Conservation (phyloP, 2,888 invertebrate species). For the Brachyopa scutellaris region DNA sequence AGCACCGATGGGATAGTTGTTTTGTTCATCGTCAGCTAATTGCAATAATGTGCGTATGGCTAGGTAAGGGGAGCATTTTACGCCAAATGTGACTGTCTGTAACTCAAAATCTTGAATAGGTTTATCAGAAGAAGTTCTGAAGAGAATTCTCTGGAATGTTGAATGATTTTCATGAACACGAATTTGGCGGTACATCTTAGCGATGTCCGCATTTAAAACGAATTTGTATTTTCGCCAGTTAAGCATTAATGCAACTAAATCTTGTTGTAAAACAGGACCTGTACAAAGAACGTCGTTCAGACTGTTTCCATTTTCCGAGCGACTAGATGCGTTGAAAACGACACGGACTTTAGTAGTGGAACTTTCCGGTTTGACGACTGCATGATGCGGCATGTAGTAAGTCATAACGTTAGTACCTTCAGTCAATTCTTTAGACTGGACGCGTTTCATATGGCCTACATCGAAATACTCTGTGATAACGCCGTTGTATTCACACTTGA, state of each 20-base stretch:
- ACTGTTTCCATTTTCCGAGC: not conserved
- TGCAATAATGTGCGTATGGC: constrained; percentile 54
- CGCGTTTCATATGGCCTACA: too few relatives aligned
- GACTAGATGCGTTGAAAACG: not conserved
- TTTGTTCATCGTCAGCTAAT: constrained; percentile 43
- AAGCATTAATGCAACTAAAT: not conserved
- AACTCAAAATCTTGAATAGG: not conserved
- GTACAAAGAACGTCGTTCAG: not conserved
- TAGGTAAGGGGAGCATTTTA: not conserved
- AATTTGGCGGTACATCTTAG: not conserved
- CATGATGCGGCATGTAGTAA: not conserved
- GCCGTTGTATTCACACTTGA: too few relatives aligned
- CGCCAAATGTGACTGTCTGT: not conserved
- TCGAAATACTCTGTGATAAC: too few relatives aligned
- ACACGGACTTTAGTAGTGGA: not conserved
- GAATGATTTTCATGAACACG: not conserved
- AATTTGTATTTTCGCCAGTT: not conserved
- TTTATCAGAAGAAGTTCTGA: not conserved
- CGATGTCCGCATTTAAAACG: not conserved
- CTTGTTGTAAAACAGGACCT: not conserved
- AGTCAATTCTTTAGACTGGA: too few relatives aligned
- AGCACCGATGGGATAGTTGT: constrained; percentile 19
- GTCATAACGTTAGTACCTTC: too few relatives aligned
- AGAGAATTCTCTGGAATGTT: not conserved
- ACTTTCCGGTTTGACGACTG: not conserved